Percentiles rank a stretch among this genome's conserved stretches.
Conservation (phyloP, 2,797 vertebrate genomes). For the Peromyscus attwateri region DNA sequence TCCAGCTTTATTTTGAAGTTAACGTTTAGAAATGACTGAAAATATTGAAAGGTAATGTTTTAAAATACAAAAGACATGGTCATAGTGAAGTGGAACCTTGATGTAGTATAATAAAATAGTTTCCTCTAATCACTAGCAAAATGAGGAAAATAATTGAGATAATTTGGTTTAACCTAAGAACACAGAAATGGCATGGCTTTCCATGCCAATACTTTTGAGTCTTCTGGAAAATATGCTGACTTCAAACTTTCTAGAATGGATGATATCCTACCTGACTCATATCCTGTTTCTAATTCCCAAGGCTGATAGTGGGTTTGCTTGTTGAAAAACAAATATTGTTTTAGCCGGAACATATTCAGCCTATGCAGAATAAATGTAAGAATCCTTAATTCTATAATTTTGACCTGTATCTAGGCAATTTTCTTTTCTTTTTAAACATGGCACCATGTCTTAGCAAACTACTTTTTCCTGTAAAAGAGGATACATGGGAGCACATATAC, state of each 20-base stretch:
- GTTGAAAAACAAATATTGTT: conserved; percentile 19
- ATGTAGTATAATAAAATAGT: background rate
- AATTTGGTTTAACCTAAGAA: conserved; percentile 16
- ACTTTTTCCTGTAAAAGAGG: conserved; percentile 27
- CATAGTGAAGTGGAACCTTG: conserved; percentile 28
- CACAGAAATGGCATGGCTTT: conserved; percentile 51
- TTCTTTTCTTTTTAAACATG: conserved; percentile 43
- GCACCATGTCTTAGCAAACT: conserved; percentile 1
- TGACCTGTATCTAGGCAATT: conserved; percentile 24
- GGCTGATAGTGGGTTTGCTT: background rate
- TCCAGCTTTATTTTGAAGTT: conserved; percentile 15
- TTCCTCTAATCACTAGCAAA: conserved; percentile 9
- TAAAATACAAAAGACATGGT: conserved; percentile 1
- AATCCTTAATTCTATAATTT: background rate
- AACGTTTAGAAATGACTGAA: conserved; percentile 38
- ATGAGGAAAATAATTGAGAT: conserved; percentile 26
- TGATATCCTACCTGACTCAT: background rate
- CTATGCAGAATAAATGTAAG: background rate
- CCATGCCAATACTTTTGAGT: conserved; percentile 11
- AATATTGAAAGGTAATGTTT: conserved; percentile 22
- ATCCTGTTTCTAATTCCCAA: conserved; percentile 32
- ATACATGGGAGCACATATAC: conserved; percentile 27
- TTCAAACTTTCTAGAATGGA: conserved; percentile 36
- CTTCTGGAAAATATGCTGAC: background rate
- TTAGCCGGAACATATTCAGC: conserved; percentile 14